These are phyloP conservation scores for Sciurus vulgaris DNA, from an alignment of 2,797 vertebrate species.

Conservation along the genomic window DNA sequence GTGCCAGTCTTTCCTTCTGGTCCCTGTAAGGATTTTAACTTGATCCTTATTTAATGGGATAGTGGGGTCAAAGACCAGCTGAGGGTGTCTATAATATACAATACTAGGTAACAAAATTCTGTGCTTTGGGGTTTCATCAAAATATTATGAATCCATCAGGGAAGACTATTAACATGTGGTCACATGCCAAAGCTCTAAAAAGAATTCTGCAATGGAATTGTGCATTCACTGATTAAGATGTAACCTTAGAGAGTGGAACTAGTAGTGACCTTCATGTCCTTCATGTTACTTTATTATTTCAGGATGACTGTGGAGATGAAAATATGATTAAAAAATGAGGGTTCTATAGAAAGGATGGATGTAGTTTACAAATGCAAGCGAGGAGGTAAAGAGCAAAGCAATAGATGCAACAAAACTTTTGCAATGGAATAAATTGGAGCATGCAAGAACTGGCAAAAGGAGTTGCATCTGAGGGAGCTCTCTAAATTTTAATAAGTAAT, in stretches of 20 bases:
- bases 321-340: neutral
- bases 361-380: neutral
- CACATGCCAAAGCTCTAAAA: constrained; percentile 21
- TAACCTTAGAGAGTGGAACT: neutral
- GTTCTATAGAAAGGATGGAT: neutral
- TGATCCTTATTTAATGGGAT: constrained; percentile 19
- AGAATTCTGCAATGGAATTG: neutral
- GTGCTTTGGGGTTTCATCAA: constrained; percentile 2
- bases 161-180: constrained; percentile 6
- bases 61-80: neutral
- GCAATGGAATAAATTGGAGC: neutral
- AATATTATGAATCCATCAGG: neutral
- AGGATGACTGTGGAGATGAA: neutral
- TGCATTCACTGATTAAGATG: neutral
- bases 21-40: neutral
- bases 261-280: neutral
- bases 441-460: neutral
- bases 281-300: neutral
- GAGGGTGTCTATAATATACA: neutral
- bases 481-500: neutral
- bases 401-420: neutral
- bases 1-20: neutral
- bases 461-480: neutral
- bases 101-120: constrained; percentile 11
- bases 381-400: neutral